Evolutionary conservation across 2,888 invertebrate genomes (phyloP).

Genomic region (Folsomia candida): DNA sequence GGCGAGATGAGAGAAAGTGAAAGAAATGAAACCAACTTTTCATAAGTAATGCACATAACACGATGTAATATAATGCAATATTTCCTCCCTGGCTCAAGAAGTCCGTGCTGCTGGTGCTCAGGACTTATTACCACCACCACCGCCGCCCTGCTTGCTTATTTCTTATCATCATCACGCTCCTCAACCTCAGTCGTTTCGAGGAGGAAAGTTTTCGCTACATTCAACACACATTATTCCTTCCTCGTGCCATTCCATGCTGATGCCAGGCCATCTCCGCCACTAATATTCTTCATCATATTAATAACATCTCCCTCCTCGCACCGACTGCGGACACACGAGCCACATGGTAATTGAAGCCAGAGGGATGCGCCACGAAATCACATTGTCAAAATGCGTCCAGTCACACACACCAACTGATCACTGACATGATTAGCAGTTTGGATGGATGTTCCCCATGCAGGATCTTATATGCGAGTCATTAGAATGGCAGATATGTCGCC

Average conservation of each 20-base stretch:
- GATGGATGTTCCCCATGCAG: no score
- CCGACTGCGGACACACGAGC: not conserved
- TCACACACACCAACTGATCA: no score
- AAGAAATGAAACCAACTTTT: slow-evolving; percentile 10
- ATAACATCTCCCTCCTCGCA: not conserved
- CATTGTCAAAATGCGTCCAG: no score
- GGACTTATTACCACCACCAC: not conserved
- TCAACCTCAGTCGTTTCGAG: not conserved
- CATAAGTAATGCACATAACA: slow-evolving; percentile 12
- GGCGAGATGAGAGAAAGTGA: not conserved
- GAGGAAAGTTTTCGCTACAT: slow-evolving; percentile 15
- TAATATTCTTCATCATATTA: slow-evolving; percentile 1
- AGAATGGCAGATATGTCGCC: not conserved
- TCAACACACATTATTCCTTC: slow-evolving; percentile 4
- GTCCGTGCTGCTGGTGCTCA: not conserved
- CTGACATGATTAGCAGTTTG: no score
- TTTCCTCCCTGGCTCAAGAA: not conserved
- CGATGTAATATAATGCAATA: not conserved
- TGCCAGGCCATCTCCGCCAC: slow-evolving; percentile 5
- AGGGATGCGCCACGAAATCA: no score
- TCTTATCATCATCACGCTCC: not conserved
- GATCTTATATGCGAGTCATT: no score
- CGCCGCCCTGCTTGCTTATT: not conserved
- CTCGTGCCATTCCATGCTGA: slow-evolving; percentile 14
- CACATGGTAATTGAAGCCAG: not conserved